Evolutionary conservation across 64 coral and sea anemone species (phyloP), one percentile per base, ranked within the genome.

Genomic region (Cladopsammia gracilis): DNA sequence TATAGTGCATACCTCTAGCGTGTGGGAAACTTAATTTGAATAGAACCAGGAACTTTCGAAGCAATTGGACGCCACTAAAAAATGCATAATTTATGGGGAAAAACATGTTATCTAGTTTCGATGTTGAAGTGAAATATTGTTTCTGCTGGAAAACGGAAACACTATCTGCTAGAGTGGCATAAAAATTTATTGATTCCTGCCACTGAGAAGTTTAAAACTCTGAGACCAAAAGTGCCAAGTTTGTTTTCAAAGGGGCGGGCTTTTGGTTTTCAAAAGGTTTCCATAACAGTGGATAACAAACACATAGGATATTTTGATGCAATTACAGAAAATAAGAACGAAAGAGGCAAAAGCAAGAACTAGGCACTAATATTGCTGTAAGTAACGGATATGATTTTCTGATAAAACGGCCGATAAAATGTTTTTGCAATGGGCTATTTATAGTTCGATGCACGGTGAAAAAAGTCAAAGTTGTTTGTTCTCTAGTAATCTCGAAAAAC

Each of bases 21-120:
- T 84, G 80, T 84, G 80, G 80, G 80, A 84, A 84, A 84, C 62
- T 66, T 84, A 45, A 84, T 84, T 84, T 84, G 80, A 84, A 84
- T 67, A 84, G 0, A 83, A 83, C 79, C 79, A 83, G 79, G 79
- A 83, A 83, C 79, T 83, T 84, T 84, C 45, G 46, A 68, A 83
- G 48, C 80, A 67, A 14, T 24, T 48, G 60, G 80, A 84, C 60
- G 80, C 80, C 62, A 68, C 46, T 24, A 19, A 84, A 50, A 43
- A 65, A 84, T 84, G 80, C 20, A 84, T 84, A 84, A 51, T 66
- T 67, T 84, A 24, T 45, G 10, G 61, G 9, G 43, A 15, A 84
- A 66, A 68, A 50, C 52, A 7, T 84, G 78, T 82, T 64, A 79
- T 59, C 76, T 58, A 8, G 69, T 71, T 71, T 25, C 62, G 18